Conservation (phyloP, 2,797 vertebrate genomes). For the Channallabes apus region DNA sequence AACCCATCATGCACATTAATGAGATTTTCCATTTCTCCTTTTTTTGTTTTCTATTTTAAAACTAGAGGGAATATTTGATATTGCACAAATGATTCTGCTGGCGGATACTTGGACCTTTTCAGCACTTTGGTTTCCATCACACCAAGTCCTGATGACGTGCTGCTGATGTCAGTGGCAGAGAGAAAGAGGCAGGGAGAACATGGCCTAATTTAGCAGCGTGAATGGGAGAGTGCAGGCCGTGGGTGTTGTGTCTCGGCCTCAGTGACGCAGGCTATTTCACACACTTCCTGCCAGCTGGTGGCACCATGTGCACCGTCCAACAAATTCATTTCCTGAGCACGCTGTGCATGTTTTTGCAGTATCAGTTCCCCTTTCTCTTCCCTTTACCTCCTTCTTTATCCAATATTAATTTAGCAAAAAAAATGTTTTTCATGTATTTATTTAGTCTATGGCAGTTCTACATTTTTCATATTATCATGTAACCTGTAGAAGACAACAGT, state of each 20-base stretch:
- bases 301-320: constrained; percentile 65
- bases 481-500: no score
- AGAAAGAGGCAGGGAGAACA: constrained; percentile 64
- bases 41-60: constrained; percentile 28
- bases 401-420: neutral
- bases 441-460: neutral
- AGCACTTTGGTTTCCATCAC: constrained; percentile 42
- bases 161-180: constrained; percentile 45
- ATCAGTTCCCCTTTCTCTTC: constrained; percentile 46
- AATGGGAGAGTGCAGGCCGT: constrained; percentile 59
- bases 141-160: constrained; percentile 40
- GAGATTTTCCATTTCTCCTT: neutral
- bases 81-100: constrained; percentile 27
- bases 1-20: neutral
- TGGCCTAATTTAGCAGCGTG: constrained; percentile 52
- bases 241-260: constrained; percentile 65
- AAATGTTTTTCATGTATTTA: neutral
- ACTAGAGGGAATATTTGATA: constrained; percentile 14
- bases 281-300: constrained; percentile 79
- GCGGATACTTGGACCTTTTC: constrained; percentile 28
- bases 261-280: constrained; percentile 76
- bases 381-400: neutral
- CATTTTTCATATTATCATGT: neutral
- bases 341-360: constrained; percentile 48
- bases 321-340: constrained; percentile 68